Percentiles rank a stretch among this genome's conserved stretches.
These are phyloP conservation scores for Plusia festucae DNA, from an alignment of 2,888 invertebrate species.

Conservation along the genomic window DNA sequence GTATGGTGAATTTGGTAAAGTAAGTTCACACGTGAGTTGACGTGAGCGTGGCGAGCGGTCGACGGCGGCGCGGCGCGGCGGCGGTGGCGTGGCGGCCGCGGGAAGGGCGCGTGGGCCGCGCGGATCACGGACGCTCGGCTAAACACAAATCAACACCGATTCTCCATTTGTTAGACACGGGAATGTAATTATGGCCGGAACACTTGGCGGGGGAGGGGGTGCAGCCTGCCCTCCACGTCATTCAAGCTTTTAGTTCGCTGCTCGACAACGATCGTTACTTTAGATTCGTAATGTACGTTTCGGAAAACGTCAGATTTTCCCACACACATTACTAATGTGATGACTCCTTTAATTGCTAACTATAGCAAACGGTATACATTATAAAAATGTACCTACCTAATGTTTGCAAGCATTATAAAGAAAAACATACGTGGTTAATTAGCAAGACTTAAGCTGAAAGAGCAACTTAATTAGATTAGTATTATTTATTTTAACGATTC, in stretches of 20 bases:
- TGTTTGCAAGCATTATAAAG: background rate
- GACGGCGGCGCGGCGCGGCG: slow-evolving; percentile 8
- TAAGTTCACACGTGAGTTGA: slow-evolving; percentile 39
- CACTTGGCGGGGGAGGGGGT: slow-evolving; percentile 76
- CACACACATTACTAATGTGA: slow-evolving; percentile 35
- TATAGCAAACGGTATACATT: background rate
- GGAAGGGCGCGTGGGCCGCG: slow-evolving; percentile 59
- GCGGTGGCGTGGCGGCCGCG: slow-evolving; percentile 31
- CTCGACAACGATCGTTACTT: slow-evolving; percentile 86
- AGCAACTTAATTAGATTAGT: too few relatives aligned
- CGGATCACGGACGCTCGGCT: slow-evolving; percentile 82
- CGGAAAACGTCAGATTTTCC: slow-evolving; percentile 66
- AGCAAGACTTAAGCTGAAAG: too few relatives aligned
- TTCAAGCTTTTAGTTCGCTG: slow-evolving; percentile 86
- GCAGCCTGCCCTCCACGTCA: slow-evolving; percentile 74
- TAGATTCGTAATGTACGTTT: slow-evolving; percentile 74
- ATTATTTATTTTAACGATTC: too few relatives aligned
- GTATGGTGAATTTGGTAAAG: slow-evolving; percentile 21
- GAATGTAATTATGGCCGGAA: slow-evolving; percentile 90
- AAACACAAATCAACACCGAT: slow-evolving; percentile 90
- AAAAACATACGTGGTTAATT: background rate
- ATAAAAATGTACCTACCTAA: too few relatives aligned
- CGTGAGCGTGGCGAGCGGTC: slow-evolving; percentile 4
- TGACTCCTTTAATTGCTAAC: background rate
- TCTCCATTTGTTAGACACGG: slow-evolving; percentile 91